phyloP scores from a whole-genome alignment of 1,140 invertebrate species.

The Mya arenaria region DNA sequence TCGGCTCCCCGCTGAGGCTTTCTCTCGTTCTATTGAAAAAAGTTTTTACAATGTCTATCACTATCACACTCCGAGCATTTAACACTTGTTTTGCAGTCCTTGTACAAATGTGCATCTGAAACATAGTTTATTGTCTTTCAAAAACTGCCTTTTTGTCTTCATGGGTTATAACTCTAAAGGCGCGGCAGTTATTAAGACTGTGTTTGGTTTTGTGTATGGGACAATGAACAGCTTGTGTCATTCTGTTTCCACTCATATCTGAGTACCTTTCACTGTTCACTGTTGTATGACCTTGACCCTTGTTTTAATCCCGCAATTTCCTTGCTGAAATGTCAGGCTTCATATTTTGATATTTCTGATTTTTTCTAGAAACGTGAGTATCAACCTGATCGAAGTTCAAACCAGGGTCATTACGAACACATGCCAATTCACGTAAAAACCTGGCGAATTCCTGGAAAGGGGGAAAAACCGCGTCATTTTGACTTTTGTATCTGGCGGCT shows the following conservation, averaged over 20 bases:
- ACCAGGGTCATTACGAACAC: slow-evolving; percentile 17
- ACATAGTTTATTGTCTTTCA: slow-evolving; percentile 53
- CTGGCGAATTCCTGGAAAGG: slow-evolving; percentile 24
- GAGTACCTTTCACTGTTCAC: neutral
- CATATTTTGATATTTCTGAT: neutral
- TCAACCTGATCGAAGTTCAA: neutral
- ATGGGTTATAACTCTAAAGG: slow-evolving; percentile 21
- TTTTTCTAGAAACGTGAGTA: neutral
- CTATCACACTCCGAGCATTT: slow-evolving; percentile 18
- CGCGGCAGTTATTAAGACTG: slow-evolving; percentile 28
- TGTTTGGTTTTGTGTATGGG: slow-evolving; percentile 42
- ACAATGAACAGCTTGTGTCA: neutral
- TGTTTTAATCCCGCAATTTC: too few relatives aligned
- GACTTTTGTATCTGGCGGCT: slow-evolving; percentile 32
- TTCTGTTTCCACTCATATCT: neutral
- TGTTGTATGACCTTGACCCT: too few relatives aligned
- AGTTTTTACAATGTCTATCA: slow-evolving; percentile 1
- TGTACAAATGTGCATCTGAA: slow-evolving; percentile 47
- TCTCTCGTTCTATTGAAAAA: neutral
- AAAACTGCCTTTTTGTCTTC: slow-evolving; percentile 34
- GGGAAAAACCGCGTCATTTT: neutral
- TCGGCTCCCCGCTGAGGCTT: slow-evolving; percentile 22
- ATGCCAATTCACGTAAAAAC: slow-evolving; percentile 14
- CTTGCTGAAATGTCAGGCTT: neutral
- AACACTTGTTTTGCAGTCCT: slow-evolving; percentile 27